Percentiles rank a stretch among this genome's conserved stretches.
phyloP scores from a whole-genome alignment of 2,797 vertebrate species.

The Pangasius mekongensis region DNA sequence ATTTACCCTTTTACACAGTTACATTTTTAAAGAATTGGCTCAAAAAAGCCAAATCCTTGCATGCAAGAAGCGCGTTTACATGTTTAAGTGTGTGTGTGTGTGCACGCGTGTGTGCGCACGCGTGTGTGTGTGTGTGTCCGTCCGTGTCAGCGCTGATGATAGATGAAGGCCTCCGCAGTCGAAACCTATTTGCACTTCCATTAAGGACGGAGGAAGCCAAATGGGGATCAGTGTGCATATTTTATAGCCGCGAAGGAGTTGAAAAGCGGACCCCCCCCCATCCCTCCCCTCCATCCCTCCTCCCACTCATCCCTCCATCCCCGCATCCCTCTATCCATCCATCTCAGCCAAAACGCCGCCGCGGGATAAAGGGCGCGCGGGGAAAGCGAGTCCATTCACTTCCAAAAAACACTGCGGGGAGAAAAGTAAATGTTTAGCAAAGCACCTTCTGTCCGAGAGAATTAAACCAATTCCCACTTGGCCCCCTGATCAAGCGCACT shows the following conservation, averaged over 20 bases:
- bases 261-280: not conserved
- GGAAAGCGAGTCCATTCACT: constrained; percentile 71
- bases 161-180: constrained; percentile 78
- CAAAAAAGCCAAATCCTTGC: not conserved
- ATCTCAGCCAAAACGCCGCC: constrained; percentile 81
- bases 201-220: constrained; percentile 76
- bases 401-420: constrained; percentile 73
- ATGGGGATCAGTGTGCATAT: constrained; percentile 83
- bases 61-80: not conserved
- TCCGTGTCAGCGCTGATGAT: constrained; percentile 69
- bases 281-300: constrained; percentile 4
- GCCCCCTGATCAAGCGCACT: constrained; percentile 72
- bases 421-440: constrained; percentile 74
- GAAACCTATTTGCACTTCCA: constrained; percentile 83
- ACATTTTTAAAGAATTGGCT: not conserved
- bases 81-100: not conserved
- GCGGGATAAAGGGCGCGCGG: constrained; percentile 71
- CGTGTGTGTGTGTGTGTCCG: constrained; percentile 8
- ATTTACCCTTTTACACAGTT: not conserved
- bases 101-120: not conserved
- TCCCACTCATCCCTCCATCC: constrained; percentile 12
- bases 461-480: constrained; percentile 79
- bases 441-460: constrained; percentile 78
- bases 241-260: constrained; percentile 79
- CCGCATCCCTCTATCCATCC: constrained; percentile 61